Percentiles rank a stretch among this genome's conserved stretches.
phyloP scores from a whole-genome alignment of 2,113 vertebrate species.

The Hippopotamus amphibius region DNA sequence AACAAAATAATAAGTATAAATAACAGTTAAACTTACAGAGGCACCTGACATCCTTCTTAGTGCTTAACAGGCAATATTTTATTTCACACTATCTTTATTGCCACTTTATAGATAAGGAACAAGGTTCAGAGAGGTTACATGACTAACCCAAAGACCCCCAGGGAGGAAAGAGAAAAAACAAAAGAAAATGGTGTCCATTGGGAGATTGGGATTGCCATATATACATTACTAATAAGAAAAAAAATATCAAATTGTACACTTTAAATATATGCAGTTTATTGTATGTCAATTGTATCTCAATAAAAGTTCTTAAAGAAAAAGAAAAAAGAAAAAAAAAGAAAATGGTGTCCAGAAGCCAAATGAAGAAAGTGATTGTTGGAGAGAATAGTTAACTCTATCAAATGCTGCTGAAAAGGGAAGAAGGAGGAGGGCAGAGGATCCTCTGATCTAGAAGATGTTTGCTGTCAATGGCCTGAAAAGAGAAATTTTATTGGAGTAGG shows the following conservation, averaged over 20 bases:
- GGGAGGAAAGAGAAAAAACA: not conserved
- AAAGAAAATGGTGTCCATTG: not conserved
- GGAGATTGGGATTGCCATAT: no score
- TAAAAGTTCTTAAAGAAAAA: not conserved
- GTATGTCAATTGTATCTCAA: no score
- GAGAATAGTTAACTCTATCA: not conserved
- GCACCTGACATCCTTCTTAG: not conserved
- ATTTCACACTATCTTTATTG: not conserved
- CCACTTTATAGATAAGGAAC: not conserved
- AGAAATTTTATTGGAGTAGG: not conserved
- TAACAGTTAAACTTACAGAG: constrained; percentile 17
- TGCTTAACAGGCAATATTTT: not conserved
- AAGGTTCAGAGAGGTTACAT: not conserved
- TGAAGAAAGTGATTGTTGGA: not conserved
- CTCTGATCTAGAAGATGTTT: not conserved
- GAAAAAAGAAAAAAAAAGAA: not conserved
- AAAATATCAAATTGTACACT: no score
- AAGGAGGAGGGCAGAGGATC: not conserved
- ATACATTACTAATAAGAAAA: no score
- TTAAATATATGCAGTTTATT: no score
- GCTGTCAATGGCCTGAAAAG: not conserved
- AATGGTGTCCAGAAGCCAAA: not conserved
- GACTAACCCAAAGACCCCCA: not conserved
- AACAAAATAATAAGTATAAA: not conserved
- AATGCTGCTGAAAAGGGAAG: not conserved